A percentile compares a stretch with the other conserved stretches of the same genome.
Evolutionary conservation across 2,888 invertebrate species (phyloP).

Genomic region (Gisinianus flammeolus): DNA sequence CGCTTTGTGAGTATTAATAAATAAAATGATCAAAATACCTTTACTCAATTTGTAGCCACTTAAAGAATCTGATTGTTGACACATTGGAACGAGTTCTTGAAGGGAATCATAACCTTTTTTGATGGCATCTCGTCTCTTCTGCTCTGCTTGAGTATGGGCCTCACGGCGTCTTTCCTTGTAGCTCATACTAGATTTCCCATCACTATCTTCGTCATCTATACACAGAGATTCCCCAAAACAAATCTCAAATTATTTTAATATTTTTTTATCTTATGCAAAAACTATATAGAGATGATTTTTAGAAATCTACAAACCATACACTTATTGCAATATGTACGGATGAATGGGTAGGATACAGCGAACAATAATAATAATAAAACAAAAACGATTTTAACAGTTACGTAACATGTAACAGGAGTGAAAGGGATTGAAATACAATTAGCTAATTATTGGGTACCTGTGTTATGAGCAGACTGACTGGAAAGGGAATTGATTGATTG

Average conservation of each 20-base stretch:
- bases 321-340: not conserved
- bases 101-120: slow-evolving; percentile 95
- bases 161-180: slow-evolving; percentile 93
- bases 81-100: slow-evolving; percentile 90
- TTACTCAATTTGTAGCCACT: slow-evolving; percentile 94
- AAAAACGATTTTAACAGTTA: no score
- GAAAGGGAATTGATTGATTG: slow-evolving; percentile 79
- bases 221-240: not conserved
- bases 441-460: slow-evolving; percentile 67
- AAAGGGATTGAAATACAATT: not conserved
- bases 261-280: not conserved
- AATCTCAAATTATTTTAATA: not conserved
- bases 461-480: slow-evolving; percentile 80
- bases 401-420: not conserved
- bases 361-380: no score
- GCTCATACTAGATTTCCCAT: slow-evolving; percentile 72
- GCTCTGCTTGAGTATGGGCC: slow-evolving; percentile 96
- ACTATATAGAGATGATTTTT: no score
- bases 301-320: not conserved
- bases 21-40: slow-evolving; percentile 69
- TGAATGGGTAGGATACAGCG: not conserved
- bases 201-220: slow-evolving; percentile 70
- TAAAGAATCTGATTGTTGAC: slow-evolving; percentile 84
- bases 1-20: not conserved
- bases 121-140: slow-evolving; percentile 94